These are phyloP conservation scores for Tangara arthus DNA, from an alignment of 2,797 vertebrate genomes.

Conservation along the genomic window DNA sequence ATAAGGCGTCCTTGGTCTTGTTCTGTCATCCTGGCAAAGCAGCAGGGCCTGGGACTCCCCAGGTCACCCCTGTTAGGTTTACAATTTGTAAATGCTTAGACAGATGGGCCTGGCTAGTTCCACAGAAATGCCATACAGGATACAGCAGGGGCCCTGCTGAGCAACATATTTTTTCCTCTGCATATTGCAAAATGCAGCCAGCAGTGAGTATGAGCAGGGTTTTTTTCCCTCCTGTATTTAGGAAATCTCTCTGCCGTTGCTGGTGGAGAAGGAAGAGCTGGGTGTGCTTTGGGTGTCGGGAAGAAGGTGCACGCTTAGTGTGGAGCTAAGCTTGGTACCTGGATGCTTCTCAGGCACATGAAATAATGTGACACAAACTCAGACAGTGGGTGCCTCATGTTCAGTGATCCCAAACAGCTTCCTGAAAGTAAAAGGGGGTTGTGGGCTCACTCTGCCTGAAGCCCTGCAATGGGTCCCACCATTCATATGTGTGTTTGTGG, in stretches of 20 bases:
- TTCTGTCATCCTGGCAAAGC: neutral
- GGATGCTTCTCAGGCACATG: neutral
- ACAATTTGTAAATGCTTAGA: neutral
- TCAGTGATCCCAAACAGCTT: neutral
- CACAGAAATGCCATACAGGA: constrained; percentile 24
- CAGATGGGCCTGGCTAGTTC: constrained; percentile 38
- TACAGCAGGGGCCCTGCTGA: constrained; percentile 27
- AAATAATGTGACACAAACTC: neutral
- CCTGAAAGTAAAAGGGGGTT: neutral
- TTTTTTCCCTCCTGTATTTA: neutral
- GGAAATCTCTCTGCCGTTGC: neutral
- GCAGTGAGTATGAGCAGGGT: neutral
- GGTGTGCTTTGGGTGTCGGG: neutral
- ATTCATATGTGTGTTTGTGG: neutral
- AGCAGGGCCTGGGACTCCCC: constrained; percentile 1
- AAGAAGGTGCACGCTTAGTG: neutral
- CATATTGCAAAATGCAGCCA: neutral
- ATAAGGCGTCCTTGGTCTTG: neutral
- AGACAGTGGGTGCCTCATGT: fast-evolving
- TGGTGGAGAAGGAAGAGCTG: neutral
- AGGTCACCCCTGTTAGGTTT: constrained; percentile 12
- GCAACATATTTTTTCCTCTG: constrained; percentile 49
- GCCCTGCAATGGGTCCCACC: neutral
- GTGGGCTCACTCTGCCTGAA: neutral
- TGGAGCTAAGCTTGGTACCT: neutral